Evolutionary conservation across 1,140 invertebrate species (phyloP).

Genomic region (Cotesia vestalis): DNA sequence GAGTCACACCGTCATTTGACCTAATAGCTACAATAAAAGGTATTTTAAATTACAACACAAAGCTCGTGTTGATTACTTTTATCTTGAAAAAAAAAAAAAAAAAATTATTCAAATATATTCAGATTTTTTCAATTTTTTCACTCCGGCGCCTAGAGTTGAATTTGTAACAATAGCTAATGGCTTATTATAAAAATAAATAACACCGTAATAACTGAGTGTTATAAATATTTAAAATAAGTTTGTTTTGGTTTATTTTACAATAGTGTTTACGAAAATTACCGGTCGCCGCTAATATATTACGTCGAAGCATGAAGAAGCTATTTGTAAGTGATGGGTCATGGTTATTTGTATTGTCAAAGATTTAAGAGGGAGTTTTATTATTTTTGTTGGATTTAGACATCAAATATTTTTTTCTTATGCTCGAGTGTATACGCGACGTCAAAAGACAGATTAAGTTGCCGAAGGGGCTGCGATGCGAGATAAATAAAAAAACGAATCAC

Average conservation of each 20-base stretch:
- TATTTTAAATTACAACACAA: too few species aligned
- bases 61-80: too few species aligned
- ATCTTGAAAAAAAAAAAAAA: too few species aligned
- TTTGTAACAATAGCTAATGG: neutral
- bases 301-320: too few species aligned
- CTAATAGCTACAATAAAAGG: too few species aligned
- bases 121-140: too few species aligned
- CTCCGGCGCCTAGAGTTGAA: too few species aligned
- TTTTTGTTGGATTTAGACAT: neutral
- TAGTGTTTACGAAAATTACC: too few species aligned
- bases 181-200: neutral
- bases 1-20: too few species aligned
- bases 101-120: too few species aligned
- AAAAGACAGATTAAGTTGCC: neutral
- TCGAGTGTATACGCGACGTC: neutral
- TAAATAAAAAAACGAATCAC: constrained; percentile 46
- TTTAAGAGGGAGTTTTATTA: constrained; percentile 1
- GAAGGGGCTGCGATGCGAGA: constrained; percentile 2
- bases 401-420: neutral
- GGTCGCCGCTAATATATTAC: neutral
- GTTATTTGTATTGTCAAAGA: too few species aligned
- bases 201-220: neutral
- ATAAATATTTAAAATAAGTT: neutral
- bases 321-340: too few species aligned
- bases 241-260: neutral